Percentiles rank a stretch among this genome's conserved stretches.
Evolutionary conservation across 2,888 invertebrate species (phyloP).

Genomic region (Atethmia centrago): DNA sequence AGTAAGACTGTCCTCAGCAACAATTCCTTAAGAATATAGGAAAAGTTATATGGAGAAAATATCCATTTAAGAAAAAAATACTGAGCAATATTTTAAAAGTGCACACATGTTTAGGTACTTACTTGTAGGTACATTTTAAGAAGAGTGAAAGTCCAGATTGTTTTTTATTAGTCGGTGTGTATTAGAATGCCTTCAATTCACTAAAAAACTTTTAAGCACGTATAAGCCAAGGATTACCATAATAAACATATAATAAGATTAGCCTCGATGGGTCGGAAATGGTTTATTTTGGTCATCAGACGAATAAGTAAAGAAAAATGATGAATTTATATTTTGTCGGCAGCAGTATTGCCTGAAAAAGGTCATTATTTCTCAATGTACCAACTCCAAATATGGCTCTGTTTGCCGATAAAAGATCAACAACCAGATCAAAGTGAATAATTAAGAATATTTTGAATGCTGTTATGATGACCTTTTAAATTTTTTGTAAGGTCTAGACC

Average conservation of each 20-base stretch:
- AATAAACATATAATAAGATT: slow-evolving; percentile 4
- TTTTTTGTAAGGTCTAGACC: slow-evolving; percentile 50
- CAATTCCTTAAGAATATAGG: neutral
- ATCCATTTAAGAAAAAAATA: neutral
- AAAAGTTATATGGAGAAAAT: neutral
- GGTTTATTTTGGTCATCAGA: slow-evolving; percentile 33
- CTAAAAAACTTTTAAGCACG: neutral
- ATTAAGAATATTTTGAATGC: slow-evolving; percentile 10
- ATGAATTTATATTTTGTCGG: neutral
- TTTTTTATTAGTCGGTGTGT: neutral
- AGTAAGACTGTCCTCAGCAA: neutral
- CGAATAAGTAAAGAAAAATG: slow-evolving; percentile 5
- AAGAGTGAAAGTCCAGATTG: neutral
- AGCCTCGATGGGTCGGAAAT: slow-evolving; percentile 46
- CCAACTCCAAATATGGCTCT: slow-evolving; percentile 2
- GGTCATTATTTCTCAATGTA: slow-evolving; percentile 4
- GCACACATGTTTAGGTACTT: too few relatives aligned
- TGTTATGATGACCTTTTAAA: slow-evolving; percentile 31
- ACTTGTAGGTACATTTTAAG: neutral
- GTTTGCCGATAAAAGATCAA: slow-evolving; percentile 27
- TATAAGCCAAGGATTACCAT: neutral
- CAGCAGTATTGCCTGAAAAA: slow-evolving; percentile 3
- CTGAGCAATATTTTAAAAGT: neutral
- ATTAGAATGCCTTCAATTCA: neutral
- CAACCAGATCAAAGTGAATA: slow-evolving; percentile 19